Evolutionary conservation across 53 echinoderm and acorn worm species (phyloP).

Genomic region (Zoroaster sp.): DNA sequence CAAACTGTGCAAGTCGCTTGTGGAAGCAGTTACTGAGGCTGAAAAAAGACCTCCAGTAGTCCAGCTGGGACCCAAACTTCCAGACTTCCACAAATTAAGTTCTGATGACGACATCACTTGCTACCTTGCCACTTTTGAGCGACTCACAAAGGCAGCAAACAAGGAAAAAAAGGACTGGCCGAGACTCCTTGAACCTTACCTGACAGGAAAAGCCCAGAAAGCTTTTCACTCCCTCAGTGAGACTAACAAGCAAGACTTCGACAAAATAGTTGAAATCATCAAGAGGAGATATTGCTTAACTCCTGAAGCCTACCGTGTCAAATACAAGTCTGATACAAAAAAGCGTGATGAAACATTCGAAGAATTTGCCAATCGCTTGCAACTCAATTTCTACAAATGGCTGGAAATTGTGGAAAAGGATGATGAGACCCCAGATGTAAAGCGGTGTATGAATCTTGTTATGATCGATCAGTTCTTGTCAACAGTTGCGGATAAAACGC

Average conservation of each 20-base stretch:
- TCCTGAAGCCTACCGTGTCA: conserved; percentile 60
- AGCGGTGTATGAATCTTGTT: conserved; percentile 8
- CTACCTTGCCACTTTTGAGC: conserved; percentile 54
- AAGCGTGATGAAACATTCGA: conserved; percentile 44
- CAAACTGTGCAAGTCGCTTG: background rate
- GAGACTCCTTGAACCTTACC: conserved; percentile 50
- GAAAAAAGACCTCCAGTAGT: background rate
- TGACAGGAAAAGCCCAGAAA: conserved; percentile 31
- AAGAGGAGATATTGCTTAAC: conserved; percentile 46
- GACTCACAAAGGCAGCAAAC: conserved; percentile 23
- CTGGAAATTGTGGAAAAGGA: background rate
- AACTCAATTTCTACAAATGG: conserved; percentile 36
- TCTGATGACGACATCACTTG: conserved; percentile 52
- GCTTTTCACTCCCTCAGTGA: conserved; percentile 54
- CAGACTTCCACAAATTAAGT: conserved; percentile 44
- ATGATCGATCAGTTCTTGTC: conserved; percentile 56
- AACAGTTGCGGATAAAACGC: conserved; percentile 9
- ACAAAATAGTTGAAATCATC: conserved; percentile 31
- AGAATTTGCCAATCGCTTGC: conserved; percentile 41
- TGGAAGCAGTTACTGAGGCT: background rate
- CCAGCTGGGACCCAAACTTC: conserved; percentile 6
- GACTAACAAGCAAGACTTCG: conserved; percentile 30
- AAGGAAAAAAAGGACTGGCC: conserved; percentile 26
- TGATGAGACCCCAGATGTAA: background rate
- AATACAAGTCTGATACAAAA: conserved; percentile 34